phyloP scores from a whole-genome alignment of 1,140 invertebrate genomes.

The Sycophila sp. region DNA sequence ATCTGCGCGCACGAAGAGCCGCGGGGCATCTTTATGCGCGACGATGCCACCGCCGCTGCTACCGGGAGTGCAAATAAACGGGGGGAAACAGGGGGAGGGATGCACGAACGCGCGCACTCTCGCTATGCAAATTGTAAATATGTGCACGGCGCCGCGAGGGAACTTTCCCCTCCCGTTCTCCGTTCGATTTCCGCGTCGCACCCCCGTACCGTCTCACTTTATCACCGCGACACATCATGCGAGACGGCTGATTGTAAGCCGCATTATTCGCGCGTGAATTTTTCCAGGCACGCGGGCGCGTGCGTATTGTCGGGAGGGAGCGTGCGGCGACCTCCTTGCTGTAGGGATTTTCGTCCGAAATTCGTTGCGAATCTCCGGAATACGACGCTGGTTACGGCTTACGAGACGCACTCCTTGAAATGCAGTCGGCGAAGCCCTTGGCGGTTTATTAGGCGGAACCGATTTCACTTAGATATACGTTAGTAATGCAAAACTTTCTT shows the following conservation, averaged over 20 bases:
- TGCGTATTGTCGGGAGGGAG: too few species aligned
- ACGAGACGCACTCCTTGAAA: too few species aligned
- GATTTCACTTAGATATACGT: too few species aligned
- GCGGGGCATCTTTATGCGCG: constrained; percentile 7
- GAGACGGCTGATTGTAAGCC: constrained; percentile 13
- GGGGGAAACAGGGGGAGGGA: too few species aligned
- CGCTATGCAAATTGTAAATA: constrained; percentile 26
- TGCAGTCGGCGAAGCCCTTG: too few species aligned
- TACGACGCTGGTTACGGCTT: too few species aligned
- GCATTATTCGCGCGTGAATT: constrained; percentile 21
- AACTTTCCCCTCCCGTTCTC: neutral
- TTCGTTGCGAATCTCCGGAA: neutral
- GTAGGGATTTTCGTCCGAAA: too few species aligned
- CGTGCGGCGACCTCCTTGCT: too few species aligned
- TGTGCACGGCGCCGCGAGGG: neutral
- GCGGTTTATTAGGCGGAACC: too few species aligned
- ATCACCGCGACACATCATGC: neutral
- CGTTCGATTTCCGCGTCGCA: constrained; percentile 4
- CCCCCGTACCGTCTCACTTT: neutral
- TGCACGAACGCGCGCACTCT: neutral
- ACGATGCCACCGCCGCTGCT: neutral
- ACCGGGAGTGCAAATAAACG: neutral
- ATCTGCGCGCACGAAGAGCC: neutral
- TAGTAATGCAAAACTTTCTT: too few species aligned
- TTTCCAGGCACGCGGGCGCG: too few species aligned